These are phyloP conservation scores for Spinus olivaceus DNA, from an alignment of 2,797 vertebrate genomes.

Conservation along the genomic window DNA sequence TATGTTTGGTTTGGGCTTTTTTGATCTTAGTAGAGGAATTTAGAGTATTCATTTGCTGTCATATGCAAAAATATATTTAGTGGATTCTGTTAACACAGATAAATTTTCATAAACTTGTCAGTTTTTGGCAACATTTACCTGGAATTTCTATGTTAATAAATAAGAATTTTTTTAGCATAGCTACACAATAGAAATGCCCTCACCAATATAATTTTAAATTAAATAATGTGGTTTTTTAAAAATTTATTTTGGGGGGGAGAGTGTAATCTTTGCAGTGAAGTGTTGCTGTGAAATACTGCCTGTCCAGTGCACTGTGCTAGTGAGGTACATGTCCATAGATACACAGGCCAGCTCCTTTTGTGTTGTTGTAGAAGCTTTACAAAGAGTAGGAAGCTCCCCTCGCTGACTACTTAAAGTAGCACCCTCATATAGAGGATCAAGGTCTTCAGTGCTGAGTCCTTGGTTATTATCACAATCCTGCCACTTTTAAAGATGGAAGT, in stretches of 20 bases:
- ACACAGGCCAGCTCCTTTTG: neutral
- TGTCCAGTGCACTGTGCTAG: neutral
- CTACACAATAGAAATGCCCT: neutral
- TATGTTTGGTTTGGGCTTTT: neutral
- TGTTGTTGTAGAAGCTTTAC: neutral
- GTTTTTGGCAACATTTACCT: neutral
- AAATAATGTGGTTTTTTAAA: neutral
- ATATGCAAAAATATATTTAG: neutral
- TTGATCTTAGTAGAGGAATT: neutral
- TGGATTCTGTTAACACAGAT: neutral
- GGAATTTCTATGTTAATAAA: neutral
- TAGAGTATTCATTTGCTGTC: neutral
- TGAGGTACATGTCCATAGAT: neutral
- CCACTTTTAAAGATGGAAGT: neutral
- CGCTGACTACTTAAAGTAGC: neutral
- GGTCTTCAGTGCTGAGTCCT: neutral
- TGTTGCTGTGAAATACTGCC: neutral
- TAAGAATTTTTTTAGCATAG: neutral
- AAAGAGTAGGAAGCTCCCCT: neutral
- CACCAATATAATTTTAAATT: neutral
- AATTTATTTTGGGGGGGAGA: neutral
- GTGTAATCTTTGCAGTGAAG: neutral
- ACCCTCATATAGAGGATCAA: neutral
- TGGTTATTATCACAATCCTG: neutral
- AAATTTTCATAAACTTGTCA: neutral